A percentile compares a stretch with the other conserved stretches of the same genome.
phyloP scores from a whole-genome alignment of 2,113 vertebrate species.

The Proterorhinus semilunaris region DNA sequence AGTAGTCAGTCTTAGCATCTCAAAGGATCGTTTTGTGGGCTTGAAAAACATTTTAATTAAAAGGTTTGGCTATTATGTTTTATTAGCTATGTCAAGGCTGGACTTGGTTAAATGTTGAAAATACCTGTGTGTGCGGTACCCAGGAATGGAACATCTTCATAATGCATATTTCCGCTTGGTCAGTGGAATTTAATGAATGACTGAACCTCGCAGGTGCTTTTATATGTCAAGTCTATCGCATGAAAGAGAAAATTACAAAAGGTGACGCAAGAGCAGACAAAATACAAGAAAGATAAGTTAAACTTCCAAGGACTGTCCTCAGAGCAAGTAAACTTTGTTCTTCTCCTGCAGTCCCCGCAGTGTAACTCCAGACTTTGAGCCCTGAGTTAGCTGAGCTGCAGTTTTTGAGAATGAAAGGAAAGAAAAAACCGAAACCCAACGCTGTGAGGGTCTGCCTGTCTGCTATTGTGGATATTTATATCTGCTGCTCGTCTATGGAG shows the following conservation, averaged over 20 bases:
- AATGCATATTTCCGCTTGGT: not conserved
- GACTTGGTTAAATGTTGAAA: not conserved
- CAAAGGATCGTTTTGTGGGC: not conserved
- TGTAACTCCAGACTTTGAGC: constrained; percentile 70
- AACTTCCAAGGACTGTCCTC: constrained; percentile 69
- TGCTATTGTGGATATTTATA: constrained; percentile 80
- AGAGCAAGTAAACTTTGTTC: constrained; percentile 45
- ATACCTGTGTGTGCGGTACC: not conserved
- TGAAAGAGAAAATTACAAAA: not conserved
- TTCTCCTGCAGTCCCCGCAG: constrained; percentile 42
- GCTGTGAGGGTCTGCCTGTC: constrained; percentile 75
- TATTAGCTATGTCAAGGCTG: not conserved
- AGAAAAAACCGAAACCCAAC: constrained; percentile 70
- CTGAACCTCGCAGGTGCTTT: not conserved
- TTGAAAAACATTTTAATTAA: not conserved
- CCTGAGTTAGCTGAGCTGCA: constrained; percentile 69
- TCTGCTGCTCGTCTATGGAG: constrained; percentile 67
- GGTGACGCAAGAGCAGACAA: constrained; percentile 5
- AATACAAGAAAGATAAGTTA: constrained; percentile 21
- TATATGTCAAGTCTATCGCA: not conserved
- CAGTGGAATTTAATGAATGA: not conserved
- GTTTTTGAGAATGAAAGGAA: constrained; percentile 77
- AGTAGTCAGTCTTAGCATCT: not conserved
- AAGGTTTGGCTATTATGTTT: not conserved
- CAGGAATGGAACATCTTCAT: constrained; percentile 1